Evolutionary conservation across 2,888 invertebrate genomes (phyloP).

Genomic region (Epirrita christyi): DNA sequence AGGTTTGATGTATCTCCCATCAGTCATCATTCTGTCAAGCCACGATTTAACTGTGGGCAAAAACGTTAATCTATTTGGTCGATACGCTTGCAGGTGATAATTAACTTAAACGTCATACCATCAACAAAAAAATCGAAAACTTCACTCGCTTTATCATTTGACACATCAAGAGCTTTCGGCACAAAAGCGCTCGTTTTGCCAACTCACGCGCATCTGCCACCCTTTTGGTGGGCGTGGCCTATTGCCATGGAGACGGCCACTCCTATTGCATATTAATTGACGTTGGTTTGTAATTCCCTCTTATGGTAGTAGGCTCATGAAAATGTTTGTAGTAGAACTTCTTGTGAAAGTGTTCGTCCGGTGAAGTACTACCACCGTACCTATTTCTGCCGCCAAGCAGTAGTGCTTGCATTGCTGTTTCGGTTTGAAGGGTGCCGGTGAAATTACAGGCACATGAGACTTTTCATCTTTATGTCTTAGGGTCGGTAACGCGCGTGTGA

Average conservation of each 20-base stretch:
- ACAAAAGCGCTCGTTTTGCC: conserved; percentile 45
- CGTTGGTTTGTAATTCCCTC: conserved; percentile 1
- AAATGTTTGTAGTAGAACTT: too few relatives aligned
- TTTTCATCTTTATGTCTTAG: too few relatives aligned
- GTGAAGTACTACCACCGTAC: too few relatives aligned
- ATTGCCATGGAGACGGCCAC: conserved; percentile 41
- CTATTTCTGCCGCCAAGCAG: too few relatives aligned
- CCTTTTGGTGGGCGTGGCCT: conserved; percentile 44
- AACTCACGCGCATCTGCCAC: conserved; percentile 69
- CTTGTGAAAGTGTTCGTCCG: too few relatives aligned
- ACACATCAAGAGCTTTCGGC: conserved; percentile 40
- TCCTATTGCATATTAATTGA: conserved; percentile 37
- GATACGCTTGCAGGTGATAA: conserved; percentile 25
- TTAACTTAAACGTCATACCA: neutral
- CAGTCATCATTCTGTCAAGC: too few relatives aligned
- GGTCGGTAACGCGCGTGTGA: too few relatives aligned
- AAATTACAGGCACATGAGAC: too few relatives aligned
- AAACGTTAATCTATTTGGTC: conserved; percentile 1
- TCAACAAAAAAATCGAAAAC: neutral
- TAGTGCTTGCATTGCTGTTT: too few relatives aligned
- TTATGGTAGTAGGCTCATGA: neutral
- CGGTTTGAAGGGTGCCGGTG: too few relatives aligned
- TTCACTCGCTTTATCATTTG: conserved; percentile 34
- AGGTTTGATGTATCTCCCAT: too few relatives aligned
- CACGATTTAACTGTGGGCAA: neutral